Conservation (phyloP, 2,888 invertebrate species). For the Agrilus biguttatus region DNA sequence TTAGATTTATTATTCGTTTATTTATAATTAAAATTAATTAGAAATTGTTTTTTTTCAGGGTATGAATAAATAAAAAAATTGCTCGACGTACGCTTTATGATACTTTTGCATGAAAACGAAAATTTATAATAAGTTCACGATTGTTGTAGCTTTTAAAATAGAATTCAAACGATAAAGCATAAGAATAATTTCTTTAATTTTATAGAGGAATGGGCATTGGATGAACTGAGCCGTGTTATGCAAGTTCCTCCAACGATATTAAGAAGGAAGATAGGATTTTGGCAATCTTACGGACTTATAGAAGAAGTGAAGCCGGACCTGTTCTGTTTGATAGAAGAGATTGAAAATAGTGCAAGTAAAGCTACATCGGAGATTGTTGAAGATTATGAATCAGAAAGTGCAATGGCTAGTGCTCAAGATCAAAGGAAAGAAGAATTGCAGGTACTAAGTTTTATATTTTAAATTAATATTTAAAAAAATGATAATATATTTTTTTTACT, state of each 20-base stretch:
- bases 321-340: conserved; percentile 57
- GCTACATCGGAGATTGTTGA: conserved; percentile 54
- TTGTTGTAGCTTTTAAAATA: too few relatives aligned
- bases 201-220: conserved; percentile 67
- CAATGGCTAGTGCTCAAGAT: conserved; percentile 88
- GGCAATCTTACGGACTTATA: conserved; percentile 86
- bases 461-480: neutral
- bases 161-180: neutral
- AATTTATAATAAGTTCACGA: too few relatives aligned
- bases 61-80: too few relatives aligned
- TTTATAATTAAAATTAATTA: too few relatives aligned
- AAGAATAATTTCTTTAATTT: conserved; percentile 9
- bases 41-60: too few relatives aligned
- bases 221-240: conserved; percentile 71
- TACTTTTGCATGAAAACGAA: too few relatives aligned
- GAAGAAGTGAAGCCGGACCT: conserved; percentile 61
- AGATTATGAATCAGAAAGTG: conserved; percentile 86
- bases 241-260: conserved; percentile 78
- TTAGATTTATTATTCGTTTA: too few relatives aligned
- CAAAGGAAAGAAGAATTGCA: conserved; percentile 89
- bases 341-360: conserved; percentile 39
- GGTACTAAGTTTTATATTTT: conserved; percentile 26
- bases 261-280: conserved; percentile 76
- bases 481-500: neutral
- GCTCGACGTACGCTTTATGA: too few relatives aligned